Evolutionary conservation across 2,888 invertebrate genomes (phyloP), one percentile per base, ranked within the genome.

Genomic region (Sthenelais limicola): DNA sequence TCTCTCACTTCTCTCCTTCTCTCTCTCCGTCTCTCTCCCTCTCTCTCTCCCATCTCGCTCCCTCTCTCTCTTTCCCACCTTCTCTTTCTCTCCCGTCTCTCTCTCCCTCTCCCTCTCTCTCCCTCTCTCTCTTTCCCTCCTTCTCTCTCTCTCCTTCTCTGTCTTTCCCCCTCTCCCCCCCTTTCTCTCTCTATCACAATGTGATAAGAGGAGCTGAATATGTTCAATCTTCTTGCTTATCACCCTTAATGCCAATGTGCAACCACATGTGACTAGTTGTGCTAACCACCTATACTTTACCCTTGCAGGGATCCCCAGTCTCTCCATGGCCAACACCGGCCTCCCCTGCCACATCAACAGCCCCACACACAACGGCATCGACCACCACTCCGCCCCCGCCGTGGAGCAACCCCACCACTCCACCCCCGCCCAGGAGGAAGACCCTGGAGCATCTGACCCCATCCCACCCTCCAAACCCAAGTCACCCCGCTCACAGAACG

Each of bases 371-470:
- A n/a, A n/a, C n/a, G 43, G 32, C 56, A 3, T 18, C 30, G 56
- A 35, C n/a, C 56, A 56, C 56, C 56, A 9, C 43, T 9, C 12
- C 9, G 43, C 43, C 43, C 43, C 43, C 43, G n/a, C n/a, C n/a
- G n/a, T n/a, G n/a, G n/a, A 43, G 43, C 43, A 12, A 18, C 38
- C 62, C 5, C 38, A 18, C 21, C 38, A 33, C 38, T 35, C 62
- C 21, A 15, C 38, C 35, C 33, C 38, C 38, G 21, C 35, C 38
- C 26, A 38, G 38, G 21, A 35, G 1, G 62, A 9, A 15, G 21
- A 2, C 3, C 43, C 18, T 18, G 9, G 43, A 43, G 43, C 9
- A 43, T 9, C 43, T 43, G 43, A 18, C 43, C 43, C 12, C 9
- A 18, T 43, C 43, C 43, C 43, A 9, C 43, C 54, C 24, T 5